Percentiles rank a stretch among this genome's conserved stretches.
phyloP scores from a whole-genome alignment of 2,797 vertebrate species.

The Sphaeramia orbicularis region DNA sequence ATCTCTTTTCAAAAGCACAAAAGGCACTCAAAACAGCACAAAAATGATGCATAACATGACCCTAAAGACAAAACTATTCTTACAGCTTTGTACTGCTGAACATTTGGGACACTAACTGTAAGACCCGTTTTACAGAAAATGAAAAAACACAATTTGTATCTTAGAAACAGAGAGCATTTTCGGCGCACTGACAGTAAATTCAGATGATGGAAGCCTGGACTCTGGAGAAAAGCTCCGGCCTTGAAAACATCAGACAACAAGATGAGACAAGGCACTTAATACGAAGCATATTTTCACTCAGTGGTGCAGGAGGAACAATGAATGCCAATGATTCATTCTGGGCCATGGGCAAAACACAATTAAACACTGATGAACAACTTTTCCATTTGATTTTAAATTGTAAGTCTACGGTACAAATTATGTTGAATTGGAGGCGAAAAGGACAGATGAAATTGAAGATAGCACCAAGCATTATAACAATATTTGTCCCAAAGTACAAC shows the following conservation, averaged over 20 bases:
- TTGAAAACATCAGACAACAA: constrained; percentile 35
- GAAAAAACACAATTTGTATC: constrained; percentile 23
- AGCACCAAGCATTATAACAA: not conserved
- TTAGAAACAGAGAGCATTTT: constrained; percentile 32
- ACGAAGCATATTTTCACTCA: constrained; percentile 43
- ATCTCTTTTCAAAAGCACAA: constrained; percentile 15
- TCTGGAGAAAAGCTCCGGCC: constrained; percentile 32
- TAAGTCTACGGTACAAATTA: constrained; percentile 24
- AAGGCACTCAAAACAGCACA: not conserved
- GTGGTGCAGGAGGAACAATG: constrained; percentile 15
- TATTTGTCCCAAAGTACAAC: not conserved
- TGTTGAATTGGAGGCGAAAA: constrained; percentile 40
- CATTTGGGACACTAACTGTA: not conserved
- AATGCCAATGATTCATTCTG: constrained; percentile 36
- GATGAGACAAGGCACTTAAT: constrained; percentile 41
- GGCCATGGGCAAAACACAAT: constrained; percentile 23
- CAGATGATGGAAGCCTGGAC: constrained; percentile 54
- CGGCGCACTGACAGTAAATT: constrained; percentile 40
- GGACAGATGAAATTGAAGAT: constrained; percentile 22
- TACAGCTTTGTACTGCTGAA: constrained; percentile 2
- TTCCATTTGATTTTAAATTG: constrained; percentile 27
- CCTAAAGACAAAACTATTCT: not conserved
- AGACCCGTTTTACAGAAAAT: not conserved
- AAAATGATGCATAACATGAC: not conserved
- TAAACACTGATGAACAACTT: constrained; percentile 31